Conservation (phyloP, 2,888 invertebrate genomes). For the Meiosimyza platycephala region DNA sequence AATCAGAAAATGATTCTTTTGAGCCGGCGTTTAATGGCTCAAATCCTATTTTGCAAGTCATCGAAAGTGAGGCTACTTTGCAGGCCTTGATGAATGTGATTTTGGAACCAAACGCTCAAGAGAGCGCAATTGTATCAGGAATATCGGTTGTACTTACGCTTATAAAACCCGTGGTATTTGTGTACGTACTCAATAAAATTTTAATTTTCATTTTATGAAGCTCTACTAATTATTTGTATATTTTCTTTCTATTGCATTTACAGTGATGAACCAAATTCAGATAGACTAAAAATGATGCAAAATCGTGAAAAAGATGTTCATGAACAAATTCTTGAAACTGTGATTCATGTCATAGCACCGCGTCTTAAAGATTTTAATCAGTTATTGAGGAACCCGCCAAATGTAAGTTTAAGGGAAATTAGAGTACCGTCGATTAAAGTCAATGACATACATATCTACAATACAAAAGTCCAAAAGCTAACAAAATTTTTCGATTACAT, state of each 20-base stretch:
- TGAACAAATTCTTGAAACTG: slow-evolving; percentile 73
- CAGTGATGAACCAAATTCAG: slow-evolving; percentile 65
- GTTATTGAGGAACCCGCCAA: slow-evolving; percentile 76
- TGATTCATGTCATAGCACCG: slow-evolving; percentile 74
- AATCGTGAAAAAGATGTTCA: slow-evolving; percentile 71
- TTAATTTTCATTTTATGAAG: not conserved
- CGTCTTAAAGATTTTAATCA: slow-evolving; percentile 78
- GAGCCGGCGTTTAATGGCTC: slow-evolving; percentile 63
- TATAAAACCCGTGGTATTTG: slow-evolving; percentile 67
- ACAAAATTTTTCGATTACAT: too few relatives aligned
- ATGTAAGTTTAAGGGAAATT: slow-evolving; percentile 67
- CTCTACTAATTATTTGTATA: not conserved
- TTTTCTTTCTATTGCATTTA: not conserved
- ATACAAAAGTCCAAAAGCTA: too few relatives aligned
- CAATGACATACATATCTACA: too few relatives aligned
- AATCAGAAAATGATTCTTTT: slow-evolving; percentile 70
- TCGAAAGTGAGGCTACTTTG: slow-evolving; percentile 77
- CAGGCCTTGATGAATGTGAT: slow-evolving; percentile 79
- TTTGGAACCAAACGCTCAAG: slow-evolving; percentile 74
- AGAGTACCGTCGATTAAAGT: too few relatives aligned
- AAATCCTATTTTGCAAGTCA: slow-evolving; percentile 78
- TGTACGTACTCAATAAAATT: slow-evolving; percentile 51
- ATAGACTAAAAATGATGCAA: slow-evolving; percentile 58
- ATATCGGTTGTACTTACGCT: slow-evolving; percentile 82
- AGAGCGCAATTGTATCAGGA: slow-evolving; percentile 82